Conservation (phyloP, 2,113 vertebrate genomes). For the Neomonachus schauinslandi region DNA sequence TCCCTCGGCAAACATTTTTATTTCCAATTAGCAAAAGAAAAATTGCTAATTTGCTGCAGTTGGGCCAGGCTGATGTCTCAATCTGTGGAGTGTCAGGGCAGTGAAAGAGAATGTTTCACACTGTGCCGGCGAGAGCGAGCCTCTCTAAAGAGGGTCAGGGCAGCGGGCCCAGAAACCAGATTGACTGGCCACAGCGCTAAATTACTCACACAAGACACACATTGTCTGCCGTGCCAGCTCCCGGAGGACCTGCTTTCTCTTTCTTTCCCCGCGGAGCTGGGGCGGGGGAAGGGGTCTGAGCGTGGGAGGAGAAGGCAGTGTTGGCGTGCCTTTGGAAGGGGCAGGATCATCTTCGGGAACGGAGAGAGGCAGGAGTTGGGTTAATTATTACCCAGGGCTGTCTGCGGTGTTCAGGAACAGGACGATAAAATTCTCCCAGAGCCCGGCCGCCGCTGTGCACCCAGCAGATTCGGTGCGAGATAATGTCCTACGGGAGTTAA, state of each 20-base stretch:
- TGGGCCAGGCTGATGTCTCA: conserved; percentile 95
- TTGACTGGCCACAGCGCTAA: conserved; percentile 94
- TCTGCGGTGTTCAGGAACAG: not conserved
- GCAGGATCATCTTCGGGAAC: not conserved
- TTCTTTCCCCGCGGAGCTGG: conserved; percentile 82
- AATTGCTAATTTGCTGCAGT: conserved; percentile 96
- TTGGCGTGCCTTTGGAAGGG: conserved; percentile 50
- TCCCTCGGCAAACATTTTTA: conserved; percentile 93
- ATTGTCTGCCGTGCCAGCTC: conserved; percentile 94
- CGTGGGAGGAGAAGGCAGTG: conserved; percentile 59
- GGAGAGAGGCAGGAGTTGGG: not conserved
- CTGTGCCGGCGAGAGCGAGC: conserved; percentile 87
- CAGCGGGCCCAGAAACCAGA: conserved; percentile 93
- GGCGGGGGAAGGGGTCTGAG: conserved; percentile 72
- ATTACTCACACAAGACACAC: conserved; percentile 95
- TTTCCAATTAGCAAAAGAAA: conserved; percentile 97
- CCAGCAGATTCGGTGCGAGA: not conserved
- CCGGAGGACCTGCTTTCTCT: conserved; percentile 87
- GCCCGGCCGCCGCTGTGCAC: not conserved
- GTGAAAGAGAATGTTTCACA: conserved; percentile 94
- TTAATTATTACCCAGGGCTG: conserved; percentile 1
- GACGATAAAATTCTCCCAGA: not conserved
- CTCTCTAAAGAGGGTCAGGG: conserved; percentile 91
- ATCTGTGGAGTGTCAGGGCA: conserved; percentile 95
- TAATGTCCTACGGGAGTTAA: not conserved